These are phyloP conservation scores for Lasioglossum pauxillum DNA, from an alignment of 2,888 invertebrate genomes.

Conservation along the genomic window DNA sequence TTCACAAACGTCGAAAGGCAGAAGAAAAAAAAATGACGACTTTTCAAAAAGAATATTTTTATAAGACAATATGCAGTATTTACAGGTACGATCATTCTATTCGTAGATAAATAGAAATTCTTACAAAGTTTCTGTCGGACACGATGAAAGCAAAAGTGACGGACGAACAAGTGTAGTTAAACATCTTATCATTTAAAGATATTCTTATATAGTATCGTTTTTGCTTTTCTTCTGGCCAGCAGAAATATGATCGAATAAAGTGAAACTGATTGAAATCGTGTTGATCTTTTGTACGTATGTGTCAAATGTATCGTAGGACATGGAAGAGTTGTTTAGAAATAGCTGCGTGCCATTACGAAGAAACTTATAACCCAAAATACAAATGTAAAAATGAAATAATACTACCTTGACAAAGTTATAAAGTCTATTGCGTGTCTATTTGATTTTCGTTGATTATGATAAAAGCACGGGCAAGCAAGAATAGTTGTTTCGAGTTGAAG, in stretches of 20 bases:
- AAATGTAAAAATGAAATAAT: constrained; percentile 34
- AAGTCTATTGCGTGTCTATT: constrained; percentile 41
- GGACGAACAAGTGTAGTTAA: background rate
- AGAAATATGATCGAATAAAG: constrained; percentile 50
- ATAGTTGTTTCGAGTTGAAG: constrained; percentile 54
- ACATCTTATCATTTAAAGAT: constrained; percentile 24
- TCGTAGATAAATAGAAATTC: background rate
- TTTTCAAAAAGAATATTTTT: background rate
- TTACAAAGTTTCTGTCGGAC: background rate
- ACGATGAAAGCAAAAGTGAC: background rate
- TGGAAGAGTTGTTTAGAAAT: constrained; percentile 52
- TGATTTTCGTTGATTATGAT: constrained; percentile 51
- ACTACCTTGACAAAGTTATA: constrained; percentile 45
- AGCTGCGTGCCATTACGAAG: constrained; percentile 5
- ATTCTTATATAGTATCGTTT: constrained; percentile 27
- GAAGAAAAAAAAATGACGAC: background rate
- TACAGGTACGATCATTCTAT: background rate
- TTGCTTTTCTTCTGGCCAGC: constrained; percentile 53
- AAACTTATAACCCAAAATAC: constrained; percentile 51
- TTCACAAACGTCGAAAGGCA: background rate
- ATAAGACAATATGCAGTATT: background rate
- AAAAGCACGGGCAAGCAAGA: constrained; percentile 61
- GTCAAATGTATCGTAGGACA: constrained; percentile 40
- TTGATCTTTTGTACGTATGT: constrained; percentile 22
- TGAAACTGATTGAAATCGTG: constrained; percentile 31